Evolutionary conservation across 2,113 vertebrate species (phyloP), one percentile per base, ranked within the genome.

Genomic region (Pterocles gutturalis): DNA sequence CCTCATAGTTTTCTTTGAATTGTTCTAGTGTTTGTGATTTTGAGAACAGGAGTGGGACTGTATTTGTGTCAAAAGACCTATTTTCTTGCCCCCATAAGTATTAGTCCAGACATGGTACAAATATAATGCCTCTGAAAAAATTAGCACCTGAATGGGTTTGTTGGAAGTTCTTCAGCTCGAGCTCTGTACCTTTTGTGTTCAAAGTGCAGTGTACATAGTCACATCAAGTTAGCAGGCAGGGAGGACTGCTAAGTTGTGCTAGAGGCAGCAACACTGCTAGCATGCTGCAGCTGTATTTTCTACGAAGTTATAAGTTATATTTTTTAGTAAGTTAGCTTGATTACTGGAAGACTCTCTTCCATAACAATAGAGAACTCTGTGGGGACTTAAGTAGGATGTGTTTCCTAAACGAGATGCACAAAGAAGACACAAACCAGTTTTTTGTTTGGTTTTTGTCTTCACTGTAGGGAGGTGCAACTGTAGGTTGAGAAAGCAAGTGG

Each of bases 361-460:
- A 17, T 19, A 41, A 16, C 24, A 55, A 3, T 11, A 41, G n/a
- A n/a, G 24, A 41, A 10, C 36, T 49, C 28, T 82, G 12, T 58
- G 55, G 6, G 26, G 17, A 36, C 25, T 38, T 24, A 43, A 45
- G 11, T 11, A 45, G 26, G 53, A 33, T 1, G 0, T 14, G 1
- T 57, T 85, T 79, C 17, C 17, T 87, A 7, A 64, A 65, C 29
- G 5, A 90, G 14, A 49, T 54, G 18, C 22, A 46, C 25, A 65
- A 38, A 41, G 13, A 58, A 58, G 7, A 54, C 2, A 5, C 5
- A 64, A 82, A 24, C 10, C 6, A 29, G 3, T 26, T 53, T 36
- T 45, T 49, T 24, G 6, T 62, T 33, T 1, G 0, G 16, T 79
- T n/a, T 49, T 45, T 46, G 16, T 53, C 57, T 66, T 82, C 15